Base-by-base conservation (phyloP, 2,797 vertebrate species). In the Myotis daubentonii region DNA sequence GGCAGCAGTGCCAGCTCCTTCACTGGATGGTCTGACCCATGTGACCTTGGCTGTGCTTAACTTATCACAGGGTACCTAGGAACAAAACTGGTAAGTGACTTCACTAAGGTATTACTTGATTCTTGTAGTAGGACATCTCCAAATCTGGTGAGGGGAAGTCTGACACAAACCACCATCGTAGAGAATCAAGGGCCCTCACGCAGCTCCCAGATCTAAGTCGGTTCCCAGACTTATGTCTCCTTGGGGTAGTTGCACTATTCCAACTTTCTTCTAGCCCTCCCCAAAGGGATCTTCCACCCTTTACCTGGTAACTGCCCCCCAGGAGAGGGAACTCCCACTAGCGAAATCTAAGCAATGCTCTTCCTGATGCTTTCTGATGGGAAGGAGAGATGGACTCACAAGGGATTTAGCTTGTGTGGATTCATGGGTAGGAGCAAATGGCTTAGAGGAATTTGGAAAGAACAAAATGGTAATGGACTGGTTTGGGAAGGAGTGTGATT, bases 81-180 rank as follows among this genome's bases (percentile, higher is more conserved):
- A 86, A 80, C 20, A 84, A 94, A 89, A 74, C 8, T 47, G 30
- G 9, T 1, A 5, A 66, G 76, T 11, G 76, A 60, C 30, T 47
- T 53, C 47, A 68, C 28, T 38, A 53, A 49, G 8, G 41, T 23
- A 25, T 36, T 22, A 41, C 28, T 44, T 44, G 28, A 57, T 65
- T 23, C 22, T 5, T 22, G 11, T 8, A 23, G 38, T 2, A 68
- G 57, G 33, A 79, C 33, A 74, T 51, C 62, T 57, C 28, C 60
- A 62, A 30, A 41, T 38, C 15, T 74, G 20, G 16, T 9, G 28
- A 62, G 55, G 30, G 25, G 51, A 72, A 38, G 25, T 22, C 55
- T 2, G 71, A 33, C 10, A 0, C 15, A 71, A 65, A 47, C 15
- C 17, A n/a, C 28, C 25, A 5, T 0, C 23, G 23, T 2, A 17